These are phyloP conservation scores for Saccopteryx leptura DNA, from an alignment of 2,113 vertebrate genomes.

Conservation along the genomic window DNA sequence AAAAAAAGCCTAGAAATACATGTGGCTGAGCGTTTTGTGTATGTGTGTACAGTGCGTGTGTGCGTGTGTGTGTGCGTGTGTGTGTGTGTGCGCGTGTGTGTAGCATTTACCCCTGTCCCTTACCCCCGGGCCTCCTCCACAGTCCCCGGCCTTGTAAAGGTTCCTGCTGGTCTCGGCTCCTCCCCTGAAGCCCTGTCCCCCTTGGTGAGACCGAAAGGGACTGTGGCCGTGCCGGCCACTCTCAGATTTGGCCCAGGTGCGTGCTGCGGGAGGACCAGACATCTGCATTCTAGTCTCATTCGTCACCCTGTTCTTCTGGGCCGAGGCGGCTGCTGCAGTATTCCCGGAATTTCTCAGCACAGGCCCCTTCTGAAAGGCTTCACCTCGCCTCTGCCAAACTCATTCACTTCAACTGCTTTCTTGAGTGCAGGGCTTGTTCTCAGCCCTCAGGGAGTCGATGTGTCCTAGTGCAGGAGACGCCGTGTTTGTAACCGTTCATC, in stretches of 20 bases:
- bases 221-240: neutral
- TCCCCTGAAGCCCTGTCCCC: neutral
- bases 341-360: slow-evolving; percentile 36
- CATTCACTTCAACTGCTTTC: slow-evolving; percentile 53
- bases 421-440: neutral
- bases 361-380: neutral
- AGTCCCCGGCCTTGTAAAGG: neutral
- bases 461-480: neutral
- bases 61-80: neutral
- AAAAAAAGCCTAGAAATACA: neutral
- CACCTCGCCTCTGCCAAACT: slow-evolving; percentile 36
- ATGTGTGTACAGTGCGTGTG: neutral
- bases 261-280: fast-evolving
- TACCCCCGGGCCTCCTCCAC: neutral
- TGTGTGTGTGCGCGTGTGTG: neutral
- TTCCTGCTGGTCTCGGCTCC: neutral
- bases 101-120: neutral
- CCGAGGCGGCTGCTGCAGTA: neutral
- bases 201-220: neutral
- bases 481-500: neutral
- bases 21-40: neutral
- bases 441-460: slow-evolving; percentile 8
- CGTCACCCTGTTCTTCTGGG: neutral
- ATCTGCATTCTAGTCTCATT: neutral
- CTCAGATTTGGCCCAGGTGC: neutral